These are phyloP conservation scores for Plemyria rubiginata DNA, from an alignment of 2,888 invertebrate genomes.

Conservation along the genomic window DNA sequence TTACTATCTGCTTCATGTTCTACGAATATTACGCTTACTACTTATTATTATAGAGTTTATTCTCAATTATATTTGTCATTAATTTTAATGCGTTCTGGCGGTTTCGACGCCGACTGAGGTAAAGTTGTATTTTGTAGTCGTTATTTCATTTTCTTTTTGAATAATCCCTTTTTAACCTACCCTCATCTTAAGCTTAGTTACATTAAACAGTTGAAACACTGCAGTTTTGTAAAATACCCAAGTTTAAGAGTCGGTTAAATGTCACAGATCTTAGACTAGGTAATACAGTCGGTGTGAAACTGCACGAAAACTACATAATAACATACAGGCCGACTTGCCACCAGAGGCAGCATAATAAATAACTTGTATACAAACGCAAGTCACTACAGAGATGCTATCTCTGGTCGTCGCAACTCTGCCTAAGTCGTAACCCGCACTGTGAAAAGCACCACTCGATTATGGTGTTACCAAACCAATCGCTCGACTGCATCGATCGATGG, in stretches of 20 bases:
- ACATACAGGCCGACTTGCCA: neutral
- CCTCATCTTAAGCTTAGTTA: neutral
- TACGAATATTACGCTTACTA: conserved; percentile 72
- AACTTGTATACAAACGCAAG: neutral
- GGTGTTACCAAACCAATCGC: no score
- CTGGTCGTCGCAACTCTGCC: neutral
- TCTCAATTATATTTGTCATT: conserved; percentile 52
- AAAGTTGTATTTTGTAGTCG: conserved; percentile 11
- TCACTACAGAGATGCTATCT: neutral
- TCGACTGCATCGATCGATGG: no score
- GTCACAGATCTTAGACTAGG: neutral
- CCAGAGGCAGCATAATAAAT: neutral
- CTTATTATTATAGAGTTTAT: conserved; percentile 59
- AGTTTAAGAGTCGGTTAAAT: neutral
- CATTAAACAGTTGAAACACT: neutral
- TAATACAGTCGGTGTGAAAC: conserved; percentile 44
- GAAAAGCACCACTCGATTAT: conserved; percentile 53
- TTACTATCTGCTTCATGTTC: conserved; percentile 35
- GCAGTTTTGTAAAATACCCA: neutral
- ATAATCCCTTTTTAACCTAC: neutral
- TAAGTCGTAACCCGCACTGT: conserved; percentile 60
- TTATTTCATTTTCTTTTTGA: neutral
- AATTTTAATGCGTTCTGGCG: conserved; percentile 48
- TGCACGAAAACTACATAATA: conserved; percentile 49
- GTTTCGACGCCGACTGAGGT: conserved; percentile 28